Percentiles rank a stretch among this genome's conserved stretches.
These are phyloP conservation scores for Polydrusus tereticollis DNA, from an alignment of 2,888 invertebrate genomes.

Conservation along the genomic window DNA sequence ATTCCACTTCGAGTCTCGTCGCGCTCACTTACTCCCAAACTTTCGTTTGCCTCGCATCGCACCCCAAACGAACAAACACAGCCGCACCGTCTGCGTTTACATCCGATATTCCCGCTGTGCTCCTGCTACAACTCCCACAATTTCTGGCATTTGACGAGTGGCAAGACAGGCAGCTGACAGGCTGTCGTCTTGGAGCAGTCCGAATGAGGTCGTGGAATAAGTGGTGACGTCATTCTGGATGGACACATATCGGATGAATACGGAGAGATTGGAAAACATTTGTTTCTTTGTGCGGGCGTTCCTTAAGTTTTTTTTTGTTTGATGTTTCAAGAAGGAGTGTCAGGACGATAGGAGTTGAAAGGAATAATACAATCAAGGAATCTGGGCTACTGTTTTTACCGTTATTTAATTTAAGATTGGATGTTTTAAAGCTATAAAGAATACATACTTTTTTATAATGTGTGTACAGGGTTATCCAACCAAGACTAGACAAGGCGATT, in stretches of 20 bases:
- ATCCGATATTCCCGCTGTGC: slow-evolving; percentile 48
- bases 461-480: too few species aligned
- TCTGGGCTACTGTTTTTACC: not conserved
- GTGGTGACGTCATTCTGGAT: slow-evolving; percentile 21
- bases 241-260: slow-evolving; percentile 20
- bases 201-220: slow-evolving; percentile 5
- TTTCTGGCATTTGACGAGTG: slow-evolving; percentile 54
- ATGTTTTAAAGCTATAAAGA: too few species aligned
- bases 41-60: not conserved
- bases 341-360: slow-evolving; percentile 34
- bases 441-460: too few species aligned
- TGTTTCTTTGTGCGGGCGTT: slow-evolving; percentile 12
- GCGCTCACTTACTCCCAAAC: slow-evolving; percentile 13
- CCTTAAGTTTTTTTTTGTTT: slow-evolving; percentile 36
- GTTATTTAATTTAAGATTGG: not conserved
- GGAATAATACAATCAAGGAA: not conserved
- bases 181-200: slow-evolving; percentile 44
- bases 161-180: slow-evolving; percentile 53
- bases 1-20: not conserved
- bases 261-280: slow-evolving; percentile 8
- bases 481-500: too few species aligned
- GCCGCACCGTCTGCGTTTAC: slow-evolving; percentile 15
- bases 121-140: slow-evolving; percentile 52
- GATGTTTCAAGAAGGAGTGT: slow-evolving; percentile 31
- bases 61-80: not conserved